Base-by-base conservation (phyloP, 92 coral and sea anemone species). In the Isaurus tuberculatus region DNA sequence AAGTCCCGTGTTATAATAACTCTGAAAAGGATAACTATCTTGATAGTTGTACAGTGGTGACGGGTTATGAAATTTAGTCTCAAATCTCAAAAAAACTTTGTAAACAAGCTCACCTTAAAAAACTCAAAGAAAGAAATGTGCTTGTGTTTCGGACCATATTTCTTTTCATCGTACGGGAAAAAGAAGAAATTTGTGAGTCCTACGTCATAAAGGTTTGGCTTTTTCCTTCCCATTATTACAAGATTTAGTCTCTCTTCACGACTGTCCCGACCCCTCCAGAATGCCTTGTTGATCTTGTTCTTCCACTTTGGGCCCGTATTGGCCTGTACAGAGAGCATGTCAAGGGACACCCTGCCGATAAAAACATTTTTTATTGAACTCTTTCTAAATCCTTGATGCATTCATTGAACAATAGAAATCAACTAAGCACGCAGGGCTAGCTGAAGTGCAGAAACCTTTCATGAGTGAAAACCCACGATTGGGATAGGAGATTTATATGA, bases 251-350 rank as follows among this genome's bases (percentile, higher is more conserved):
- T 83, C 63, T 95, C 98, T 72, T 94, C 87, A 67, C 98, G 85
- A 70, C 98, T 95, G 88, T 95, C 98, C 3, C 98, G 90, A 0
- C 98, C 98, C 31, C 98, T 92, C 98, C 98, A 95, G 83, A 95
- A 92, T 19, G 94, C 98, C 66, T 95, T 95, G 60, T 87, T 90
- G 27, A 90, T 88, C 90, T 95, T 95, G 81, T 95, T 92, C 32
- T 83, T 70, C 98, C 98, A 95, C 20, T 77, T 92, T 20, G 98
- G 98, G 33, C 98, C 94, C 13, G 96, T 87, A 86, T 91, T 95
- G 19, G 98, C 90, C 79, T 95, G 98, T 13, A 94, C 94, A 26
- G 98, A 90, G 27, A 91, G 88, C 98, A 95, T 95, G 67, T 94
- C 98, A 68, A 95, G 75, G 0, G 98, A 94, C 27, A 95, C 97